Conservation (phyloP, 2,797 vertebrate genomes). For the Megaceryle alcyon region DNA sequence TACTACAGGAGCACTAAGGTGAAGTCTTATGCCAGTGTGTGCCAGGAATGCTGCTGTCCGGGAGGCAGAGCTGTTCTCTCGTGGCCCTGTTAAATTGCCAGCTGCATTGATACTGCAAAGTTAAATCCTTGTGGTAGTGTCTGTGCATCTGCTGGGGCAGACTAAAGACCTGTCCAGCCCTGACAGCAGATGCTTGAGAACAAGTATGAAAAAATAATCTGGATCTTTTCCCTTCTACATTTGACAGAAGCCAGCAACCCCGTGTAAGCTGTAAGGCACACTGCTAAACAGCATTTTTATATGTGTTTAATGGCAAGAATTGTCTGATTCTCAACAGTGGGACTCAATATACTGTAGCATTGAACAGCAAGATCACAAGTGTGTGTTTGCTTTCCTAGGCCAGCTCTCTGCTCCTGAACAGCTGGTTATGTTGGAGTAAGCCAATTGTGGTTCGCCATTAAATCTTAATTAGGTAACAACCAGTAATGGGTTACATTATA, state of each 20-base stretch:
- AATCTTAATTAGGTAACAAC: not conserved
- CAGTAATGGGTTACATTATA: not conserved
- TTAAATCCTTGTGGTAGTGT: not conserved
- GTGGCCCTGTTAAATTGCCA: not conserved
- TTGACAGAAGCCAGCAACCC: not conserved
- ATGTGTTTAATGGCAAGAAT: not conserved
- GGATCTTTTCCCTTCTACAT: not conserved
- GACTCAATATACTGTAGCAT: not conserved
- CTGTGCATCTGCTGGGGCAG: not conserved
- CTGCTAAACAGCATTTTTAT: not conserved
- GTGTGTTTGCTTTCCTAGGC: not conserved
- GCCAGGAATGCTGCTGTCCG: not conserved
- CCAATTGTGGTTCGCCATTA: not conserved
- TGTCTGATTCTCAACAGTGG: not conserved
- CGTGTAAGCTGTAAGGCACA: not conserved
- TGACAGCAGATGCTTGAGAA: not conserved
- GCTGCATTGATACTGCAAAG: not conserved
- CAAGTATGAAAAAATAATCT: not conserved
- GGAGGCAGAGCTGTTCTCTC: not conserved
- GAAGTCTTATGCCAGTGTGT: not conserved
- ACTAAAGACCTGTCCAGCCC: not conserved
- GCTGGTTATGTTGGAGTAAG: not conserved
- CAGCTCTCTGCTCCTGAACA: not conserved
- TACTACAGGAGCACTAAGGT: not conserved
- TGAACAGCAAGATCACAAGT: accelerated